Base-by-base conservation (phyloP, 2,797 vertebrate genomes). In the Eurystomus glaucurus region DNA sequence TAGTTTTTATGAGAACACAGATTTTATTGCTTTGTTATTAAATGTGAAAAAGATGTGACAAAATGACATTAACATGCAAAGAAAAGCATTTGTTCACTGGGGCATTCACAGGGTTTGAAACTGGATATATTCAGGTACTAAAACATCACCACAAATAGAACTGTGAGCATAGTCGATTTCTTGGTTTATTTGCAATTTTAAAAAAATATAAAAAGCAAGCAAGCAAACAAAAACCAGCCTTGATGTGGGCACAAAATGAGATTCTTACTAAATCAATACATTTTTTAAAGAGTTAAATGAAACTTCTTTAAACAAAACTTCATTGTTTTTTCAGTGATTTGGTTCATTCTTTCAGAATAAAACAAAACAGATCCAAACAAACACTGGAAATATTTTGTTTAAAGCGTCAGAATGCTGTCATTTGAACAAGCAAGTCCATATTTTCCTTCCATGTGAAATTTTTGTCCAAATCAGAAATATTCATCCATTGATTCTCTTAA, bases 81-180 rank as follows among this genome's bases (percentile, higher is more conserved):
- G n/a, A 46, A 16, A 89, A 74, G 5, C 11, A 65, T 82, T 52
- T 60, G 29, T 50, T 91, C 31, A 46, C 22, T 62, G 51, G 9
- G 23, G 18, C 13, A n/a, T 29, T 80, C 21, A 23, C 5, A 52
- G 28, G 52, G 52, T 82, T 84, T 85, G 66, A 71, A 91, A 76
- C 10, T 29, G 28, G 13, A 65, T 83, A 19, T 16, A 9, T 69
- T 61, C 43, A n/a, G 3, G 7, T 70, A 23, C 16, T 62, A 31
- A 83, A 88, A 83, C 13, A 46, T 51, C 29, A 65, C 11, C n/a
- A 52, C n/a, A 66, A 90, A 65, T 21, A 74, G 15, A 77, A 48
- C 10, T 1, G 1, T 39, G 8, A 51, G 21, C 18, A 17, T 4
- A 43, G 26, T 11, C 0, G 1, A 16, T 66, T 60, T 5, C 23